Base-by-base conservation (phyloP, 1,140 invertebrate species). In the Drosophila bifasciata region DNA sequence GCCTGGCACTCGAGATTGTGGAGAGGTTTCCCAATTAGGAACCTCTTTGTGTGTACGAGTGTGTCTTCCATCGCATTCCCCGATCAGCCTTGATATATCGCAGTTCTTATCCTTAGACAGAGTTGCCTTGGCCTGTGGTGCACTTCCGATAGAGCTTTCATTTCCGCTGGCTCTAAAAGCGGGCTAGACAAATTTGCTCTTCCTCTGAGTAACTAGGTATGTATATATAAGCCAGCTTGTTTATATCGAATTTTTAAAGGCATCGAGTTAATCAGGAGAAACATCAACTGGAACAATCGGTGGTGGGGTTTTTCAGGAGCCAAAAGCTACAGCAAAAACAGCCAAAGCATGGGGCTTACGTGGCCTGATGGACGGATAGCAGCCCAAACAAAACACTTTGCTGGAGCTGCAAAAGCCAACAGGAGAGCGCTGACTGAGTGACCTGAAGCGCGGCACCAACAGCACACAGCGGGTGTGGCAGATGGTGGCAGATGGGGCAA, bases 371-470 rank as follows among this genome's bases (percentile, higher is more conserved):
- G 69, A 64, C 57, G 57, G 48, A 51, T 58, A 32, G 62, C 59
- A 67, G 73, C 45, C 63, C 73, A 71, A 83, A 83, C 69, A 78
- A 81, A 76, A 64, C 83, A 89, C 74, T 75, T 81, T 69, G 76
- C 81, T 68, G 66, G 60, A 76, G 66, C 52, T 57, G 7, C 25
- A 16, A 67, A 53, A 39, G 64, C 63, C 28, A 67, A 45, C 63
- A 50, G 25, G 76, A 71, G 36, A 76, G 76, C 73, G 71, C 70
- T 79, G 79, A 76, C 80, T 85, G 79, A 84, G 76, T 86, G 71
- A 85, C 80, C 79, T 80, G 80, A 48, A 84, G 80, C 64, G 61
- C 60, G 48, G 52, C 67, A 41, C 28, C 28, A 28, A 17, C 36
- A 32, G 44, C 11, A 13, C 21, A 19, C 13, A 25, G 55, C 32